Evolutionary conservation across 2,113 vertebrate species (phyloP), one percentile per base, ranked within the genome.

Genomic region (Periophthalmus modestus): DNA sequence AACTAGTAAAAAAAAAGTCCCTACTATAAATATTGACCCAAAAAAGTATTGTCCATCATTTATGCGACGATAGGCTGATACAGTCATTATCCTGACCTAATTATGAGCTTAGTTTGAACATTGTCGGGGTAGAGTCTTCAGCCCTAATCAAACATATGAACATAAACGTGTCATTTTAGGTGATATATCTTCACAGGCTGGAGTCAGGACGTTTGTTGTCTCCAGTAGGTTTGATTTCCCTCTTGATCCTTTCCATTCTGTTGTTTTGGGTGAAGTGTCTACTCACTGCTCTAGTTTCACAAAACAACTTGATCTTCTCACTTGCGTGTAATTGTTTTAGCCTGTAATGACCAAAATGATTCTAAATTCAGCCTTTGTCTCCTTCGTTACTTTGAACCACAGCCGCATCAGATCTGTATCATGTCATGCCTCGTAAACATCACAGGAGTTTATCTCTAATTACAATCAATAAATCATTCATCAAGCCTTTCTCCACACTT

Each of bases 401-500:
- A 52, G 39, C 58, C 68, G 36, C 58, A 81, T 70, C 58, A 77
- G 24, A 28, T 82, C 46, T 21, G 47, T 72, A 36, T 65, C 62
- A 43, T 19, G 18, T 68, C 76, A 67, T 63, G 68, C 28, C 59
- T 48, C 4, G 74, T 75, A 79, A 78, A 72, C 65, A 78, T 65
- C 69, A 75, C 72, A 70, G 57, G 28, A 14, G 36, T 71, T 77
- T 76, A 73, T 76, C 62, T 73, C 24, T 75, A 68, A 81, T 79
- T 75, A 50, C 66, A 68, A 78, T 84, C 39, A 66, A n/a, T 88
- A 75, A 90, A 86, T 87, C 71, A 84, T 83, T 84, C 34, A 84
- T 86, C 68, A 67, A 69, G 70, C 79, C 18, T 70, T 85, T 85
- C 82, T 71, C 68, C 58, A 48, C 69, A 74, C 61, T 74, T 69